Conservation (phyloP, 1,140 invertebrate genomes). For the Acromyrmex echinatior region DNA sequence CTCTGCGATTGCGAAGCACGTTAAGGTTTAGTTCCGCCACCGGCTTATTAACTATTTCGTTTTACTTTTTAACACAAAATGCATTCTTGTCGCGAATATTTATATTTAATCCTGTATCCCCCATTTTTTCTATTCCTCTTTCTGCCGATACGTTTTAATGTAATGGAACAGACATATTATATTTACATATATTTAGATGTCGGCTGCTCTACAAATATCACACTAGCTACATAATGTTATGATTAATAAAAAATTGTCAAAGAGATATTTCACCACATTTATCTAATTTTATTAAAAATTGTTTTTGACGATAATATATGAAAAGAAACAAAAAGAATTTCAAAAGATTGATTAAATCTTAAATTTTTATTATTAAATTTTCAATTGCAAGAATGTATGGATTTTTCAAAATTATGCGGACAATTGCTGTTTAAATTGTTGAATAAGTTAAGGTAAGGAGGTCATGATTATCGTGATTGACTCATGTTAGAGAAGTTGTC, state of each 20-base stretch:
- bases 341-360: neutral
- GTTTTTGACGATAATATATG: neutral
- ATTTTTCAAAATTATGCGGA: neutral
- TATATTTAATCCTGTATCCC: constrained; percentile 45
- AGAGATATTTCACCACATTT: neutral
- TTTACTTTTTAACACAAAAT: constrained; percentile 56
- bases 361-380: neutral
- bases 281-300: neutral
- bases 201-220: neutral
- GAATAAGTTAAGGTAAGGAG: constrained; percentile 82
- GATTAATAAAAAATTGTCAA: neutral
- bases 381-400: neutral
- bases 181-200: constrained; percentile 49
- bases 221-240: neutral
- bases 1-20: constrained; percentile 55
- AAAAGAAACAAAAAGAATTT: neutral
- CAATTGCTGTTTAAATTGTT: constrained; percentile 2
- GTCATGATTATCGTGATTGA: constrained; percentile 74
- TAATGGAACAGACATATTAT: constrained; percentile 44
- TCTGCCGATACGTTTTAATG: constrained; percentile 57
- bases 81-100: constrained; percentile 53
- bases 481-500: constrained; percentile 41
- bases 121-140: constrained; percentile 29
- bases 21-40: constrained; percentile 69
- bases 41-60: constrained; percentile 66